These are phyloP conservation scores for Teleogryllus oceanicus DNA, from an alignment of 2,888 invertebrate species.

Conservation along the genomic window DNA sequence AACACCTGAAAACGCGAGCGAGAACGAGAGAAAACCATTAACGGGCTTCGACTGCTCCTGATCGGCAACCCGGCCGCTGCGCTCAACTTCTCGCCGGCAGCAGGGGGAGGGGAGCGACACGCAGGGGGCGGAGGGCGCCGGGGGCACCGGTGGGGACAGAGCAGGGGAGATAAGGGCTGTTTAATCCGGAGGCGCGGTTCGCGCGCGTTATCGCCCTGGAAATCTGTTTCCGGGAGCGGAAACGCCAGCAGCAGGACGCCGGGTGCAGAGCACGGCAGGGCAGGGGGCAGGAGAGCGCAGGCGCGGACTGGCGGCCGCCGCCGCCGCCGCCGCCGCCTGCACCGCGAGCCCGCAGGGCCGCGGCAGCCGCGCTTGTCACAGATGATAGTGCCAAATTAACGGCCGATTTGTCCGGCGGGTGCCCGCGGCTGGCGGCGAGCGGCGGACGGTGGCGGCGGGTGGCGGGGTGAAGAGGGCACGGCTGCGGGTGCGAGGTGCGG, in stretches of 20 bases:
- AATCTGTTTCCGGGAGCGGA: not conserved
- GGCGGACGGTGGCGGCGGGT: not conserved
- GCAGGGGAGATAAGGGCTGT: not conserved
- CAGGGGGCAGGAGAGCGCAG: not conserved
- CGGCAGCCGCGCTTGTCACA: constrained; percentile 1
- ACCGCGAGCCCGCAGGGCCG: not conserved
- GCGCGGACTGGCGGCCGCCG: not conserved
- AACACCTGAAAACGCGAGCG: too few species aligned
- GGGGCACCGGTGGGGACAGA: not conserved
- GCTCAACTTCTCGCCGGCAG: not conserved
- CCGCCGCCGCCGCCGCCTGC: not conserved
- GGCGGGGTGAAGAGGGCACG: not conserved
- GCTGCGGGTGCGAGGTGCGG: too few species aligned
- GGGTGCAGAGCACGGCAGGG: not conserved
- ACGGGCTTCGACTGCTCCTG: too few species aligned
- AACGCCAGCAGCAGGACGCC: too few species aligned
- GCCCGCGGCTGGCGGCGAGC: not conserved
- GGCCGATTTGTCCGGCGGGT: constrained; percentile 18
- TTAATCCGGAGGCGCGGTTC: constrained; percentile 7
- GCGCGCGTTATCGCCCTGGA: not conserved
- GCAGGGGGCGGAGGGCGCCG: not conserved
- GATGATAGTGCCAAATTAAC: constrained; percentile 18
- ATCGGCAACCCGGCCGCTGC: too few species aligned
- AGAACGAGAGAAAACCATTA: too few species aligned
- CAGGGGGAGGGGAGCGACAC: not conserved